phyloP scores from a whole-genome alignment of 2,797 vertebrate species.

The Pseudochirops corinnae region DNA sequence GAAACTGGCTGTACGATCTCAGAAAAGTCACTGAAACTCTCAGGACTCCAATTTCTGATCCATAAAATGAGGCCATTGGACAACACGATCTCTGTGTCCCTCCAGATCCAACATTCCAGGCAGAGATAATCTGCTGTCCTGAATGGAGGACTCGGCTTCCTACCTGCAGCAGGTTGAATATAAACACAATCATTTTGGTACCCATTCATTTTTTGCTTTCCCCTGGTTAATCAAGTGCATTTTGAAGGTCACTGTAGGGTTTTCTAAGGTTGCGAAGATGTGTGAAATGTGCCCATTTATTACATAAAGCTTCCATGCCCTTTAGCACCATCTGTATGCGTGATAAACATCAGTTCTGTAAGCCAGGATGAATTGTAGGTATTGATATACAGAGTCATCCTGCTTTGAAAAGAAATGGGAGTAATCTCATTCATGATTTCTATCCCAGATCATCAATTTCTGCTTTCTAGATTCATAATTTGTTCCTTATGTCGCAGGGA shows the following conservation, averaged over 20 bases:
- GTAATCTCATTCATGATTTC: neutral
- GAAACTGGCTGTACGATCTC: neutral
- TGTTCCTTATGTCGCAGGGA: conserved; percentile 10
- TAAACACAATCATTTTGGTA: neutral
- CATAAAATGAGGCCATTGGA: neutral
- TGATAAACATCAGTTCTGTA: too few relatives aligned
- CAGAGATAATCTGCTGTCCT: neutral
- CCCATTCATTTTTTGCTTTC: neutral
- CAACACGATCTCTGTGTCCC: neutral
- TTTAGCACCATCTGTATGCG: neutral
- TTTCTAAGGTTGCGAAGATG: neutral
- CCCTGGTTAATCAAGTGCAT: neutral
- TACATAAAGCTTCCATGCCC: neutral
- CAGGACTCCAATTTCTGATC: neutral
- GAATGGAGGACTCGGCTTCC: neutral
- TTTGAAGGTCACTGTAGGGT: neutral
- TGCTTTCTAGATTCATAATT: conserved; percentile 26
- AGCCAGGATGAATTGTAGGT: neutral
- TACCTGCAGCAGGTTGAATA: neutral
- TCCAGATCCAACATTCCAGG: neutral
- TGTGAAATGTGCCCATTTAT: neutral
- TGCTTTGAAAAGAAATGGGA: neutral
- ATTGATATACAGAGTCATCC: neutral
- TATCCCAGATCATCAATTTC: neutral
- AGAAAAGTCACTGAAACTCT: neutral